Evolutionary conservation across 2,888 invertebrate species (phyloP).

Genomic region (Zygogramma bicolorata): DNA sequence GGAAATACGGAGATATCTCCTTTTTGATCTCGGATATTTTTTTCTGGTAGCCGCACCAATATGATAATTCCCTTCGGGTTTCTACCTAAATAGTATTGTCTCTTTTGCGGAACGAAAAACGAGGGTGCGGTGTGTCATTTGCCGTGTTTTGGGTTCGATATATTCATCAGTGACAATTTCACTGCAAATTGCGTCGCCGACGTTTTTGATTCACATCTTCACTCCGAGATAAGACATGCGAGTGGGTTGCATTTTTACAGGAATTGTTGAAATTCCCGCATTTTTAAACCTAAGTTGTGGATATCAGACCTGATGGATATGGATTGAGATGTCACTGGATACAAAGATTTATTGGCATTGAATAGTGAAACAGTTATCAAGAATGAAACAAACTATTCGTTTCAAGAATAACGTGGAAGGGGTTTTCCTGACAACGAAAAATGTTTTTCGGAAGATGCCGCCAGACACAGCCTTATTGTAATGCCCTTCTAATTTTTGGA

Average conservation of each 20-base stretch:
- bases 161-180: neutral
- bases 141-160: neutral
- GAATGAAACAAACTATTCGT: too few species aligned
- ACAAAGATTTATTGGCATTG: too few species aligned
- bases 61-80: slow-evolving; percentile 53
- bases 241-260: neutral
- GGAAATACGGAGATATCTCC: slow-evolving; percentile 49
- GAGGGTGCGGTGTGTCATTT: neutral
- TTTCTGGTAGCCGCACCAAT: slow-evolving; percentile 52
- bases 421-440: too few species aligned
- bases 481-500: too few species aligned
- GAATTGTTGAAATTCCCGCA: too few species aligned
- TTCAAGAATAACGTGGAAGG: too few species aligned
- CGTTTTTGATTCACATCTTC: neutral
- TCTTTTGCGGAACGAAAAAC: slow-evolving; percentile 16
- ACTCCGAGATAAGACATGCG: neutral
- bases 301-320: too few species aligned
- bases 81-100: slow-evolving; percentile 39
- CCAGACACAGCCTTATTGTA: too few species aligned
- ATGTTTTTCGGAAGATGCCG: too few species aligned
- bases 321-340: too few species aligned
- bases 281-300: too few species aligned
- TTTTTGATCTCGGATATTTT: slow-evolving; percentile 45
- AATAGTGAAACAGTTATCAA: too few species aligned
- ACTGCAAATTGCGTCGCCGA: neutral